Base-by-base conservation (phyloP, 53 echinoderm and acorn worm genomes). In the Patiria pectinifera region DNA sequence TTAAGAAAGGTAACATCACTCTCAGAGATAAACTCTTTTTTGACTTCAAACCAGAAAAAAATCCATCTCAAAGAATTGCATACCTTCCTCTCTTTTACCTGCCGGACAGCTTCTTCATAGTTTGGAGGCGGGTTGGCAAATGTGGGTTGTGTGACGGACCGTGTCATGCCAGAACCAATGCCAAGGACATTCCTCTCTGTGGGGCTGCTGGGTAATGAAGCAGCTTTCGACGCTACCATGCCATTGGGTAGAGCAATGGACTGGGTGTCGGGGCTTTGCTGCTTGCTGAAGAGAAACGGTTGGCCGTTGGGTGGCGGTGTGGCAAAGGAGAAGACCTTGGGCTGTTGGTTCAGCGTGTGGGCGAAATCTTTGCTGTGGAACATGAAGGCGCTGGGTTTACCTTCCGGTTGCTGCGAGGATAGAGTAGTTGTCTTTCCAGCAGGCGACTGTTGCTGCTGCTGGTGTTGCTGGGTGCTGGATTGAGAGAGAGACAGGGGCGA, bases 61-160 rank as follows among this genome's bases (percentile, higher is more conserved):
- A 21, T n/a, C 24, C 74, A 24, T 74, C 74, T 74, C 74, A 74
- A 74, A 74, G 74, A 74, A 74, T 22, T 24, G 74, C 66, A 66
- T 82, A 94, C 94, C 95, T 98, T 96, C 63, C 97, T 96, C 72
- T 95, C 96, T 79, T 95, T 98, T 71, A 86, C 94, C 89, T 97
- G 97, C 76, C 97, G 84, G 14, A 99, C 95, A 75, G 99, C 99
- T 63, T 99, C 99, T 71, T 96, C 96, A 87, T 99, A 99, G 77
- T 95, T 96, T 11, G 99, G 99, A 59, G 99, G 99, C 18, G 99
- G 98, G 91, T 82, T 93, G 83, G 89, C 91, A 93, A 95, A 99
- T 71, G 91, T 83, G 66, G 96, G 97, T 19, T 92, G 95, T 45
- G 96, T 96, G 66, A 95, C 69, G 58, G 94, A 95, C 60, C 95